Evolutionary conservation across 2,888 invertebrate species (phyloP).

Genomic region (Trichopria drosophilae): DNA sequence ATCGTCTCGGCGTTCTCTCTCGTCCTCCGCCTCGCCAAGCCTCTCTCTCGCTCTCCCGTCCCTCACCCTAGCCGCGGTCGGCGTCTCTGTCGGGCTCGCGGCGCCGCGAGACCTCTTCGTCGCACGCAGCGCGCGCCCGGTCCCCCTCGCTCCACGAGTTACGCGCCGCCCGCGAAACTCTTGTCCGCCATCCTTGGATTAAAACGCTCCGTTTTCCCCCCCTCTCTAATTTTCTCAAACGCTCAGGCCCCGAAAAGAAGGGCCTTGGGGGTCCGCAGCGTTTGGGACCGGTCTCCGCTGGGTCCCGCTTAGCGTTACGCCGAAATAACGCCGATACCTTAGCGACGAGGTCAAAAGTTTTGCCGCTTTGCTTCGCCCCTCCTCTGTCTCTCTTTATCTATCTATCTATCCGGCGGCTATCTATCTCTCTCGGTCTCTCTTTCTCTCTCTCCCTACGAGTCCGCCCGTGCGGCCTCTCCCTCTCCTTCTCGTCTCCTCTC

Average conservation of each 20-base stretch:
- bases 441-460: slow-evolving; percentile 18
- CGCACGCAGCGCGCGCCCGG: slow-evolving; percentile 17
- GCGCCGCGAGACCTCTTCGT: slow-evolving; percentile 14
- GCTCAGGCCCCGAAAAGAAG: slow-evolving; percentile 6
- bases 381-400: slow-evolving; percentile 11
- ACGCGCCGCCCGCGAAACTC: slow-evolving; percentile 9
- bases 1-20: slow-evolving; percentile 46
- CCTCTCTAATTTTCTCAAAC: slow-evolving; percentile 16
- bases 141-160: slow-evolving; percentile 16
- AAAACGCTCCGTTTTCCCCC: slow-evolving; percentile 5
- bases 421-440: slow-evolving; percentile 11
- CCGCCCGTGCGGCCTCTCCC: slow-evolving; percentile 21
- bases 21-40: slow-evolving; percentile 29
- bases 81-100: slow-evolving; percentile 7
- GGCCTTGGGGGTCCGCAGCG: slow-evolving; percentile 10
- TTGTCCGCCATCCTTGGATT: slow-evolving; percentile 10
- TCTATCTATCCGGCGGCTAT: slow-evolving; percentile 8
- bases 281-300: not conserved
- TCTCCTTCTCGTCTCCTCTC: slow-evolving; percentile 17
- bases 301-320: not conserved
- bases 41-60: slow-evolving; percentile 24
- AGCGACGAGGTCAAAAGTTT: slow-evolving; percentile 23
- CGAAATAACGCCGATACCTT: not conserved
- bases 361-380: slow-evolving; percentile 8
- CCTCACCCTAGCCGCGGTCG: not conserved